Conservation (phyloP, 2,113 vertebrate genomes). For the Actenoides lindsayi region DNA sequence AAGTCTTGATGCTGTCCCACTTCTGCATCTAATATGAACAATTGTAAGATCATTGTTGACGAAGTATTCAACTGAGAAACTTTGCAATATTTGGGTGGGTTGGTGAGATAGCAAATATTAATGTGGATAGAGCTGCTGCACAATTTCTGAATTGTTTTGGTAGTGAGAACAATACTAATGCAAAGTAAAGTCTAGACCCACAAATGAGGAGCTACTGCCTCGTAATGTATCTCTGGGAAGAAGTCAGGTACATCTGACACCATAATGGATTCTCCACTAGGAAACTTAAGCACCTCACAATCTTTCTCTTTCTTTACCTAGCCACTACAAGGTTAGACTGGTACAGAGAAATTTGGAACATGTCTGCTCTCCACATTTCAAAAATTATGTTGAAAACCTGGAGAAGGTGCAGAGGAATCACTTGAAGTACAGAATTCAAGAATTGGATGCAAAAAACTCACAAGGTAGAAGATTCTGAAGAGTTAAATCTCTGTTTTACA, state of each 20-base stretch:
- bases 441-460: neutral
- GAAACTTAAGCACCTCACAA: neutral
- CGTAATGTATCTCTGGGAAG: neutral
- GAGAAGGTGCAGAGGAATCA: neutral
- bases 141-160: neutral
- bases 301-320: neutral
- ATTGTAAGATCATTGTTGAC: neutral
- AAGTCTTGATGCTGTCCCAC: rapidly evolving
- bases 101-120: neutral
- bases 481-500: neutral
- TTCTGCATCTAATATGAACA: neutral
- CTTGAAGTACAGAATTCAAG: neutral
- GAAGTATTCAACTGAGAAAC: neutral
- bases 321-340: neutral
- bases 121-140: neutral
- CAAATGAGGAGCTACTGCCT: neutral
- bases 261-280: neutral
- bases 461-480: neutral
- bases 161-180: neutral
- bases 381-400: neutral
- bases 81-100: neutral
- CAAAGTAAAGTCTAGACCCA: neutral
- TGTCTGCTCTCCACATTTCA: neutral
- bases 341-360: neutral
- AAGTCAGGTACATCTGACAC: neutral